Base-by-base conservation (phyloP, 2,113 vertebrate species). In the Oryzias melastigma region DNA sequence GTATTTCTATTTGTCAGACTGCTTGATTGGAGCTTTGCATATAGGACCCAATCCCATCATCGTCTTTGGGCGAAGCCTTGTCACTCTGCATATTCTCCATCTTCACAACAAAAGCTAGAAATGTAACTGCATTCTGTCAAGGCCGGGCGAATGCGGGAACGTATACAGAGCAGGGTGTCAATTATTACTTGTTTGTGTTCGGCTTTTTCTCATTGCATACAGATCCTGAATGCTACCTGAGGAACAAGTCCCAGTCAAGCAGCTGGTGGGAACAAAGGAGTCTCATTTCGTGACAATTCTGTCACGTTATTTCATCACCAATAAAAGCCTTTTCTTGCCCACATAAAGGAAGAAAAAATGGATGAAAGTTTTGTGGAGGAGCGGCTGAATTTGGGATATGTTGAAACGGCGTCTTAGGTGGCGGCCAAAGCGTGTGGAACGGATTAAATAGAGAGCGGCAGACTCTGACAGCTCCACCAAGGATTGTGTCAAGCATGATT, bases 291-390 rank as follows among this genome's bases (percentile, higher is more conserved):
- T 72, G 79, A 80, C 71, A 73, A 47, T 67, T 71, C 43, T 79
- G 72, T 82, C 79, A 83, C 56, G 52, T 69, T 69, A 74, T 82
- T 81, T 83, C 66, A 83, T 78, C 75, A 76, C 60, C 16, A 54
- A 62, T n/a, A 27, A 24, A 46, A 56, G 18, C 40, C 66, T 49
- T 40, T 22, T 58, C 52, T 57, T 18, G 44, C 53, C n/a, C 20
- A 10, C 6, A 42, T 17, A 8, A 41, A 10, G 1, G n/a, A 29
- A 44, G 52, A 41, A 46, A 15, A n/a, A 41, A 40, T 35, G 8
- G 29, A 43, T 10, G 5, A 48, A 20, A 18, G 35, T n/a, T 3
- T 10, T 45, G 41, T 45, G 41, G 44, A 40, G 50, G 18, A 81
- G 43, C 56, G 19, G 59, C 20, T 44, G 35, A 20, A 17, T 61